Base-by-base conservation (phyloP, 1,140 invertebrate species). In the Hylaeus volcanicus region DNA sequence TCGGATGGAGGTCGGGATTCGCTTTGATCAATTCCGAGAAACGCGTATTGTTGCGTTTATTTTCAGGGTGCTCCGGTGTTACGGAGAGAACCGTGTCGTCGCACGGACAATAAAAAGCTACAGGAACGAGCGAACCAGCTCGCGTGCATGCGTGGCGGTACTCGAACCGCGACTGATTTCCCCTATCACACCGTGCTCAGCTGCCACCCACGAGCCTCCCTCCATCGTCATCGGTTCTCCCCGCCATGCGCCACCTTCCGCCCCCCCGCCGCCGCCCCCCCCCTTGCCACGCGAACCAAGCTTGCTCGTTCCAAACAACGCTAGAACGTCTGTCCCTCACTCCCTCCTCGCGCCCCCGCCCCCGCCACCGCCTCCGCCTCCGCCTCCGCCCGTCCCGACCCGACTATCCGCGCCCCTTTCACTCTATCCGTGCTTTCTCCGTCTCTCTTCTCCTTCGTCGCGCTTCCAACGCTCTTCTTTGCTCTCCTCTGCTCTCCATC, bases 131-230 rank as follows among this genome's bases (percentile, higher is more conserved):
- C 72, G 43, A 39, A 63, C 39, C 74, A 64, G 51, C 75, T 80
- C 74, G 69, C 86, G 79, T 85, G 81, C 79, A 84, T 78, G 74
- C 87, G 83, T 88, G 89, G 82, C 83, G 87, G 83, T 86, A 85
- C 80, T 89, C 86, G 89, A 88, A 89, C 88, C 87, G 86, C 88
- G 87, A 89, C 88, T 90, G 87, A 90, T 90, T 90, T 90, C 86
- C 84, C 86, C 88, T 89, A 90, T 90, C 89, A 86, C 85, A 88
- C 71, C 76, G 82, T 78, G 69, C 81, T 83, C 80, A 81, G 82
- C 83, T 86, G 82, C 87, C 88, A 87, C 88, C 88, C 88, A 88
- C 87, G 80, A 88, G 41, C 63, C 81, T 69, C 79, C 74, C 77
- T 71, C 83, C 84, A 60, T 81, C 71, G 66, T 74, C 81, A 77